Percentiles rank a stretch among this genome's conserved stretches.
These are phyloP conservation scores for Cossypha niveicapilla DNA, from an alignment of 2,797 vertebrate species.

Conservation along the genomic window DNA sequence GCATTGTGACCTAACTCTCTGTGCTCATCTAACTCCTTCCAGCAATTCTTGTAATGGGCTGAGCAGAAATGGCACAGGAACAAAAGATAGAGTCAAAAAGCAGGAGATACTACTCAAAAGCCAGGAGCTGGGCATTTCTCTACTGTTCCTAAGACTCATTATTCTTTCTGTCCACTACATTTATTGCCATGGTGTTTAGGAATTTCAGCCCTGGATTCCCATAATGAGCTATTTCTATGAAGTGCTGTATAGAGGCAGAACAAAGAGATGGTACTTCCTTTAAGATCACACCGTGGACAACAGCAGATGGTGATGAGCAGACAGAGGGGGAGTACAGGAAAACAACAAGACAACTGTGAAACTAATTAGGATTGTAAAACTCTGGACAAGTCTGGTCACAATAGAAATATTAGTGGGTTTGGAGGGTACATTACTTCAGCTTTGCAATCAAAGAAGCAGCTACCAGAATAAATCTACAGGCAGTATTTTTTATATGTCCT, in stretches of 20 bases:
- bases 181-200: conserved; percentile 54
- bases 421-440: conserved; percentile 19
- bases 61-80: background rate
- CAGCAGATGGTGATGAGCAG: conserved; percentile 65
- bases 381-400: conserved; percentile 58
- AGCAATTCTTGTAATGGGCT: background rate
- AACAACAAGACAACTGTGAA: conserved; percentile 68
- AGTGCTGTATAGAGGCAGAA: conserved; percentile 53
- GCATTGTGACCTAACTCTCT: background rate
- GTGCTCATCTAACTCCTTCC: background rate
- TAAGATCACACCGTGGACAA: conserved; percentile 40
- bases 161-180: conserved; percentile 38
- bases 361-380: conserved; percentile 68
- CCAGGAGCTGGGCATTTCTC: background rate
- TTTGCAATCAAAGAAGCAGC: conserved; percentile 13
- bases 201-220: conserved; percentile 52
- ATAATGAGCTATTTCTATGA: conserved; percentile 64
- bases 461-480: background rate
- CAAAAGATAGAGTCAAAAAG: background rate
- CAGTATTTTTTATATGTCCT: background rate
- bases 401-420: conserved; percentile 57
- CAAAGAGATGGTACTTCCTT: conserved; percentile 60
- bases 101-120: conserved; percentile 4
- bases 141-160: conserved; percentile 8
- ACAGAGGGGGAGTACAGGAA: conserved; percentile 61